Evolutionary conservation across 2,797 vertebrate genomes (phyloP).

Genomic region (Macroramphosus scolopax): DNA sequence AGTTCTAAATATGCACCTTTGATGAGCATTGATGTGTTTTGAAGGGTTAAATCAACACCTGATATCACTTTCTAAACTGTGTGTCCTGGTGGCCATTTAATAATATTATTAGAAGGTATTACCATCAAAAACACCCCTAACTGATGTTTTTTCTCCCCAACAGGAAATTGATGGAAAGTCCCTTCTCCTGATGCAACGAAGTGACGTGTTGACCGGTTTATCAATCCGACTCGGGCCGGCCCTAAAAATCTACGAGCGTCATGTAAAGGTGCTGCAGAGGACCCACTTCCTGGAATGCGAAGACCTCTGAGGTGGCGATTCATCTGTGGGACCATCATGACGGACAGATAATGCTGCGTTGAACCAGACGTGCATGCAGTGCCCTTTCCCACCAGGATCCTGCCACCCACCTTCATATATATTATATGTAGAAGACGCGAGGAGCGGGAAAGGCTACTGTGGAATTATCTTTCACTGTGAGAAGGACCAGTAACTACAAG

Average conservation of each 20-base stretch:
- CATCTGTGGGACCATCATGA: constrained; percentile 19
- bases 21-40: too few relatives aligned
- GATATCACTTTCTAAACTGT: too few relatives aligned
- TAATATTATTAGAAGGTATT: too few relatives aligned
- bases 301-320: constrained; percentile 67
- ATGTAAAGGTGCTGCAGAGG: constrained; percentile 89
- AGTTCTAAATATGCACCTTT: too few relatives aligned
- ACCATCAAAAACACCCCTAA: too few relatives aligned
- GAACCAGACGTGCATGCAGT: constrained; percentile 55
- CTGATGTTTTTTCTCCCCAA: background rate
- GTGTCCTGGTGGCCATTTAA: too few relatives aligned
- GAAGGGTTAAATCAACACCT: too few relatives aligned
- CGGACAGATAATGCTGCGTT: constrained; percentile 35
- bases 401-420: constrained; percentile 54
- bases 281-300: constrained; percentile 88
- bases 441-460: constrained; percentile 31
- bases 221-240: constrained; percentile 91
- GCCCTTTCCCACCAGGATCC: constrained; percentile 44
- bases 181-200: constrained; percentile 90
- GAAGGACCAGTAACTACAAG: constrained; percentile 64
- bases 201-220: constrained; percentile 88
- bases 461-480: constrained; percentile 66
- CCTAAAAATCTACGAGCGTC: constrained; percentile 92
- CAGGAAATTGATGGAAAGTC: constrained; percentile 93
- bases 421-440: constrained; percentile 47